Evolutionary conservation across 2,797 vertebrate species (phyloP).

Genomic region (Dendrocincla tyrannina): DNA sequence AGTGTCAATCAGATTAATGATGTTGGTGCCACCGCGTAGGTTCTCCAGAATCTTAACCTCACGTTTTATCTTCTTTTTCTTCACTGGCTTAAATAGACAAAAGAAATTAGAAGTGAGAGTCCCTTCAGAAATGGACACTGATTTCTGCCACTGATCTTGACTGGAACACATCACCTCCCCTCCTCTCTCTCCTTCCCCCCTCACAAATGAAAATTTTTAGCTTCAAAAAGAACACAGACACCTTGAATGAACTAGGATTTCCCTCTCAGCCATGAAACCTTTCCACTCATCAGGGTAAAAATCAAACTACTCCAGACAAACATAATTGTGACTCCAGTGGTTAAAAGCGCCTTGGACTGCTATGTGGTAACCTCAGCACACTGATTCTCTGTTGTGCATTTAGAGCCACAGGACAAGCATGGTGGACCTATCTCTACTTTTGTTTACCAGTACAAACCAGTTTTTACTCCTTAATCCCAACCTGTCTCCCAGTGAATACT

Average conservation of each 20-base stretch:
- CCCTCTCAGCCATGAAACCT: neutral
- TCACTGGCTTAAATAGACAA: constrained; percentile 91
- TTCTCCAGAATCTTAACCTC: constrained; percentile 99
- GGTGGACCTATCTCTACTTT: neutral
- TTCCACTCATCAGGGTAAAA: neutral
- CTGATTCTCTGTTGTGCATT: neutral
- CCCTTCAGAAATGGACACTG: constrained; percentile 52
- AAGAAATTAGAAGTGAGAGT: constrained; percentile 77
- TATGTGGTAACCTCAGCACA: neutral
- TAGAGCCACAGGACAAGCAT: neutral
- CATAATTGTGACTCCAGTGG: neutral
- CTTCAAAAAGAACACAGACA: neutral
- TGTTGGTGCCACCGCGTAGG: constrained; percentile 96
- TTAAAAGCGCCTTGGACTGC: neutral
- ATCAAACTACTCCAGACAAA: neutral
- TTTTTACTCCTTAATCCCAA: neutral
- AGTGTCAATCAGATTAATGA: constrained; percentile 96
- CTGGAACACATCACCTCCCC: neutral
- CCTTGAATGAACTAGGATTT: neutral
- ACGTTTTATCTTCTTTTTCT: constrained; percentile 99
- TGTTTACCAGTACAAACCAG: neutral
- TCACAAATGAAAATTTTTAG: neutral
- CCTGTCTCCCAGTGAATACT: neutral
- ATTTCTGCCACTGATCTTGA: neutral
- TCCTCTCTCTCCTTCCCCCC: neutral